These are phyloP conservation scores for Hofmannophila pseudospretella DNA, from an alignment of 2,888 invertebrate genomes.

Conservation along the genomic window DNA sequence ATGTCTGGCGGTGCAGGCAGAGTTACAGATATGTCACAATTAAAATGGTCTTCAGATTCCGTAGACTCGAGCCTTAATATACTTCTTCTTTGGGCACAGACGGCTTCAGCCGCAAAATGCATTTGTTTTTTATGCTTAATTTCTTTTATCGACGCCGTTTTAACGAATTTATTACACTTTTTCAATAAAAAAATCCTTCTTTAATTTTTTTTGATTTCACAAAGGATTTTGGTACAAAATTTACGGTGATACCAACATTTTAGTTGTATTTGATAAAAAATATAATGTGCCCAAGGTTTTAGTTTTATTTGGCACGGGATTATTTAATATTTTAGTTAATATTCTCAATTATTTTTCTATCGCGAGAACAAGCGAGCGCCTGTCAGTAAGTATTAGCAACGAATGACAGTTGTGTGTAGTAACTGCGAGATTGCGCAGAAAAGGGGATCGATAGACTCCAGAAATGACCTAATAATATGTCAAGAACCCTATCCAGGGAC, in stretches of 20 bases:
- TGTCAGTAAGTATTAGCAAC: constrained; percentile 14
- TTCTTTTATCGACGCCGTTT: constrained; percentile 49
- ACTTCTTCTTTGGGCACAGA: constrained; percentile 28
- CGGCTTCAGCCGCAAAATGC: constrained; percentile 59
- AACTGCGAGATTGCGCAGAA: constrained; percentile 11
- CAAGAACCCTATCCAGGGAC: too few species aligned
- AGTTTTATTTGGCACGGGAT: constrained; percentile 9
- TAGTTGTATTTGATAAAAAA: constrained; percentile 2
- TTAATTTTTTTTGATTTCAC: constrained; percentile 12
- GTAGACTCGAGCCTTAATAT: constrained; percentile 50
- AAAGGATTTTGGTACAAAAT: background rate
- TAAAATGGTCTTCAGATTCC: constrained; percentile 63
- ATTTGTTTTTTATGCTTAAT: constrained; percentile 48
- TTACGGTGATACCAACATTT: constrained; percentile 14
- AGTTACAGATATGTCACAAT: constrained; percentile 35
- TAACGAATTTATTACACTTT: constrained; percentile 34
- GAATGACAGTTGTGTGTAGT: constrained; percentile 13
- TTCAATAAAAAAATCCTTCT: constrained; percentile 19
- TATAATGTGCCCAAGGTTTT: constrained; percentile 2
- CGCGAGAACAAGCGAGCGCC: constrained; percentile 13
- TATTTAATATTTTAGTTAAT: constrained; percentile 5
- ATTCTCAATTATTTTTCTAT: background rate
- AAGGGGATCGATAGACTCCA: constrained; percentile 7
- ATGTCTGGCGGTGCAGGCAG: constrained; percentile 62
- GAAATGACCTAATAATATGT: constrained; percentile 4